phyloP scores from a whole-genome alignment of 2,113 vertebrate genomes.

The Isichthys henryi region DNA sequence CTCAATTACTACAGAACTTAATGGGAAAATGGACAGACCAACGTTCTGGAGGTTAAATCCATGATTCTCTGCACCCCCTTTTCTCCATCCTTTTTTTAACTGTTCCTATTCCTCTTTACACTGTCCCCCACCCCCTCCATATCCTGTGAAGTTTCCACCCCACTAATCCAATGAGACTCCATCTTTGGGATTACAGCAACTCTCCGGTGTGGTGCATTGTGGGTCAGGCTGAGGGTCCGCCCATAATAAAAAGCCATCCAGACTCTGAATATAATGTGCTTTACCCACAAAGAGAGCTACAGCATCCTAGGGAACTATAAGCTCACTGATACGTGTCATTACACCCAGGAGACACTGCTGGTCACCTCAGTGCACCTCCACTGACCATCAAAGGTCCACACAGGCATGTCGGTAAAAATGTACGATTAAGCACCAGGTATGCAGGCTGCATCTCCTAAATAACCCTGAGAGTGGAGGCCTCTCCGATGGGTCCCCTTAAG shows the following conservation, averaged over 20 bases:
- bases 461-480: not conserved
- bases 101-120: not conserved
- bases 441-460: not conserved
- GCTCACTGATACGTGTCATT: not conserved
- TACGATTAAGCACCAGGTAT: not conserved
- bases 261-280: not conserved
- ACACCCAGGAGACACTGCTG: not conserved
- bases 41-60: not conserved
- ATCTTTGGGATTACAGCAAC: slow-evolving; percentile 17
- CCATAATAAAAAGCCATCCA: not conserved
- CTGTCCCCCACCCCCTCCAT: not conserved
- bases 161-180: slow-evolving; percentile 9
- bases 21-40: not conserved
- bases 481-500: not conserved
- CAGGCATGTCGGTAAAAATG: not conserved
- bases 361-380: not conserved
- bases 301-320: not conserved
- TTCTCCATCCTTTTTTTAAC: not conserved
- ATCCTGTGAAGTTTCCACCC: slow-evolving; percentile 32
- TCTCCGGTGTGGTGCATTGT: slow-evolving; percentile 24
- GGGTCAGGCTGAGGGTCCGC: not conserved
- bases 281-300: not conserved
- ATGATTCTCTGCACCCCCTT: not conserved
- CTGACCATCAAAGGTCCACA: not conserved
- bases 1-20: not conserved